Evolutionary conservation across 2,113 vertebrate genomes (phyloP), one percentile per base, ranked within the genome.

Genomic region (Pogona vitticeps): DNA sequence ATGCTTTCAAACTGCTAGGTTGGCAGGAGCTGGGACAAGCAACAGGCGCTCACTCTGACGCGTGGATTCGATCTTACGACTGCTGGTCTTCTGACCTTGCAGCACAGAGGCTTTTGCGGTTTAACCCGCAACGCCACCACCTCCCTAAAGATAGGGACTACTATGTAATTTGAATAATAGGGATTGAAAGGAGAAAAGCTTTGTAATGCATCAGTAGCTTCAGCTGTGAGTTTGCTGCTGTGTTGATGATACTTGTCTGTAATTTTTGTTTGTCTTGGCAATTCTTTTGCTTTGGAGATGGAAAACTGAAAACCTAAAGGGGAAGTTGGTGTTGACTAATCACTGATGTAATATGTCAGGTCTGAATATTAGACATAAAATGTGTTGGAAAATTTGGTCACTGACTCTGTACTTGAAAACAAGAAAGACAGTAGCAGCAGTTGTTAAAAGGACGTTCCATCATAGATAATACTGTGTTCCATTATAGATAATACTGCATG

Each of bases 181-280:
- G 42, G 13, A 59, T 61, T 75, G 17, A 8, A 40, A 40, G 52
- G 18, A 83, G 38, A 72, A 59, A 75, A 40, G 23, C 56, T 23
- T 84, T 75, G 21, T 36, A 56, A 38, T n/a, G 13, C 18, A 18
- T 40, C 15, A 26, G 17, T 21, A 70, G 17, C 65, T 82, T n/a
- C 10, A 17, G 59, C 67, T 4, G 23, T 80, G 38, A 0, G 40
- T 23, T 84, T 91, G 20, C 18, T 85, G 20, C 71, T 86, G 68
- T n/a, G 68, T 28, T 26, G 36, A 31, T 89, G 84, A 52, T 78
- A 82, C 52, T 88, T 83, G 28, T 70, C n/a, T 85, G 36, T 4
- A 38, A 89, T 88, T 89, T 26, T 91, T n/a, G 14, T 88, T 91
- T 91, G 70, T 82, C 75, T 92, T 88, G 86, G 58, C 82, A 87